Conservation (phyloP, 2,888 invertebrate species). For the Branchipolynoe longqiensis region DNA sequence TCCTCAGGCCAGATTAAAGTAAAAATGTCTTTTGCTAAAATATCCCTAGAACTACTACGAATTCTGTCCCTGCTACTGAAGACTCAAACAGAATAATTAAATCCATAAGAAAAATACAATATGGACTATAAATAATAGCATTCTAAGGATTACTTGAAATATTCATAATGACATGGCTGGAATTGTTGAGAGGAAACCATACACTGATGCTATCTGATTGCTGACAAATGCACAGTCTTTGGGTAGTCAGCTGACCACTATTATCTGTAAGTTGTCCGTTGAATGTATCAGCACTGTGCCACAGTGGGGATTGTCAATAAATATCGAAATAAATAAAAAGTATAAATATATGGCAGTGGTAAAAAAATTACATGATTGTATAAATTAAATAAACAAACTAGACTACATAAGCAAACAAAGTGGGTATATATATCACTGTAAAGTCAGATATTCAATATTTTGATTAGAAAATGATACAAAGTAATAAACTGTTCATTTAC, state of each 20-base stretch:
- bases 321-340: constrained; percentile 46
- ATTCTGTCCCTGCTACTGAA: background rate
- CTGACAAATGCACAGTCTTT: constrained; percentile 31
- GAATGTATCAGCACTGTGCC: background rate
- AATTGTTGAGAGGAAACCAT: constrained; percentile 9
- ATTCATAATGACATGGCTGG: constrained; percentile 13
- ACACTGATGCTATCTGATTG: background rate
- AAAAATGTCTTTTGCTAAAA: background rate
- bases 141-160: background rate
- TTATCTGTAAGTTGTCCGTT: constrained; percentile 35
- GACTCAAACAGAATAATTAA: background rate
- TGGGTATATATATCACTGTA: constrained; percentile 33
- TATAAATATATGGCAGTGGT: constrained; percentile 54
- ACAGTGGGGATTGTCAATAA: constrained; percentile 24
- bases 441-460: constrained; percentile 28
- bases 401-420: constrained; percentile 33
- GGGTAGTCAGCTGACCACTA: background rate
- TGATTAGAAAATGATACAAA: constrained; percentile 28
- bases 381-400: constrained; percentile 42
- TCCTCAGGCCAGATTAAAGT: background rate
- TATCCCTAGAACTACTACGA: background rate
- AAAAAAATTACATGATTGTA: constrained; percentile 46
- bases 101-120: constrained; percentile 15
- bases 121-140: background rate
- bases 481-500: background rate